Evolutionary conservation across 1,140 invertebrate species (phyloP).

Genomic region (Latrodectus geometricus): DNA sequence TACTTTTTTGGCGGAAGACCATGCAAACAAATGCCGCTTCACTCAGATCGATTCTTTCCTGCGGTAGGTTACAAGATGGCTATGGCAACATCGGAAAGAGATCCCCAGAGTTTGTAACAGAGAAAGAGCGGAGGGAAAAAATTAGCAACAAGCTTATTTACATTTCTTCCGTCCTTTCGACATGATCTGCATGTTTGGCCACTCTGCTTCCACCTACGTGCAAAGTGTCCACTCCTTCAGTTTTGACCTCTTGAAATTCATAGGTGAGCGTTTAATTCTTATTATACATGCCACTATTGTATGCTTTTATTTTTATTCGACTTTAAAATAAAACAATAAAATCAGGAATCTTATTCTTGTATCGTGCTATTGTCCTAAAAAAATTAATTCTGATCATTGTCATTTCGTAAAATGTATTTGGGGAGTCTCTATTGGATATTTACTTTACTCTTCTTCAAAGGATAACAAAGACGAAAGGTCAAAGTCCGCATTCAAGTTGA

Average conservation of each 20-base stretch:
- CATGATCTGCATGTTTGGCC: conserved; percentile 35
- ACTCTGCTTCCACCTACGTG: conserved; percentile 44
- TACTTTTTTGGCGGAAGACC: conserved; percentile 8
- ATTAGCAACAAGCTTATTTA: conserved; percentile 36
- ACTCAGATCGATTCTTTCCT: neutral
- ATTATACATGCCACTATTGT: too few species aligned
- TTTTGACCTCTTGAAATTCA: conserved; percentile 26
- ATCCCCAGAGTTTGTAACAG: conserved; percentile 22
- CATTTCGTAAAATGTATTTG: too few species aligned
- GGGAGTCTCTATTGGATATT: neutral
- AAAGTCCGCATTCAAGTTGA: neutral
- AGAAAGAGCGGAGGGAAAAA: conserved; percentile 12
- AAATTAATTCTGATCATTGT: too few species aligned
- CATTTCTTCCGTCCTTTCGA: conserved; percentile 24
- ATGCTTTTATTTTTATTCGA: too few species aligned
- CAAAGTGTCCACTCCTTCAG: conserved; percentile 38
- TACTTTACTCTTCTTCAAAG: neutral
- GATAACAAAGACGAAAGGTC: neutral
- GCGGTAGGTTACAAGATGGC: conserved; percentile 55
- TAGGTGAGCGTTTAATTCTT: conserved; percentile 22
- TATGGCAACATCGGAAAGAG: conserved; percentile 28
- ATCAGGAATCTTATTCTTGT: too few species aligned
- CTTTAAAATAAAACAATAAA: too few species aligned
- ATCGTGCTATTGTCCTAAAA: too few species aligned
- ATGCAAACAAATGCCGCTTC: conserved; percentile 14